Evolutionary conservation across 2,113 vertebrate species (phyloP).

Genomic region (Cyprinodon brontotheroides): DNA sequence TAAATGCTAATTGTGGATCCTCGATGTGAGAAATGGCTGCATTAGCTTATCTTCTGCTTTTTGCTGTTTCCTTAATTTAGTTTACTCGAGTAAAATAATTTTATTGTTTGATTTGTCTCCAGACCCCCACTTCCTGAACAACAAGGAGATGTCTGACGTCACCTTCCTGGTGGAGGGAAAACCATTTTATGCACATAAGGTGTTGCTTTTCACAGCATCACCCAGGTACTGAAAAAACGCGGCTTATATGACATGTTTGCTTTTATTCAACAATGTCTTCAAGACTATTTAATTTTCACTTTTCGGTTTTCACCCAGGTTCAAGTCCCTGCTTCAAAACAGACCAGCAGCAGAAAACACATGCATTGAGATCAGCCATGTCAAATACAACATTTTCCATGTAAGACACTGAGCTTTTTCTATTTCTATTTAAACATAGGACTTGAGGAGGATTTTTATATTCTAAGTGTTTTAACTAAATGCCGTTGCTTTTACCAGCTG

Average conservation of each 20-base stretch:
- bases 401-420: conserved; percentile 22
- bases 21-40: conserved; percentile 4
- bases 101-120: background rate
- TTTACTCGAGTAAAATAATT: background rate
- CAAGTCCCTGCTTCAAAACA: conserved; percentile 94
- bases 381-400: conserved; percentile 79
- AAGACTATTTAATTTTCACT: background rate
- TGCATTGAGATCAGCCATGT: conserved; percentile 92
- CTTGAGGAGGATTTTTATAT: background rate
- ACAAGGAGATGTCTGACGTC: conserved; percentile 84
- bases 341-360: conserved; percentile 91
- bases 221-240: conserved; percentile 58
- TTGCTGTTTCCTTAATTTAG: background rate
- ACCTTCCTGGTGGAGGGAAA: conserved; percentile 84
- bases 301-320: conserved; percentile 78
- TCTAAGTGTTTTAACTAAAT: background rate
- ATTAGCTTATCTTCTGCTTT: conserved; percentile 10
- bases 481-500: conserved; percentile 68
- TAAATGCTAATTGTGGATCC: background rate
- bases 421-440: background rate
- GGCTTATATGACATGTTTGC: background rate
- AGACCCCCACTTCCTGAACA: conserved; percentile 83
- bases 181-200: conserved; percentile 84
- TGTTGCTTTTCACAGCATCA: conserved; percentile 82
- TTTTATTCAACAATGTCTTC: background rate